phyloP scores from a whole-genome alignment of 2,888 invertebrate genomes.

The Calliphora vomitoria region DNA sequence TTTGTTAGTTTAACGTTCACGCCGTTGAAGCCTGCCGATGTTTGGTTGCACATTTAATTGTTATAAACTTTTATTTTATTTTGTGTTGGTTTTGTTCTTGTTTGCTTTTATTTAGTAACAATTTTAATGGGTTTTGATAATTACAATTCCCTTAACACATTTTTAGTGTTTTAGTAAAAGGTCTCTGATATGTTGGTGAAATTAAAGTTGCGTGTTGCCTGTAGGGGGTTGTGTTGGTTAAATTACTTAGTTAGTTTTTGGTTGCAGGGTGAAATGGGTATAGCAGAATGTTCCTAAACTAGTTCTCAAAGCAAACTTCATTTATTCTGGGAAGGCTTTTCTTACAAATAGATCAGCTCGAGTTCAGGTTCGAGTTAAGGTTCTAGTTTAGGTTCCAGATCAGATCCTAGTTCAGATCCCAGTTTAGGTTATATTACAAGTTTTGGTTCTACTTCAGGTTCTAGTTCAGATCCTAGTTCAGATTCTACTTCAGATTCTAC shows the following conservation, averaged over 20 bases:
- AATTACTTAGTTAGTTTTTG: neutral
- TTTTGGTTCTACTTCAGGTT: too few species aligned
- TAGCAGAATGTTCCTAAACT: too few species aligned
- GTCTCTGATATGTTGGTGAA: neutral
- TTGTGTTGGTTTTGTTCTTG: neutral
- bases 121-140: slow-evolving; percentile 5
- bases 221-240: neutral
- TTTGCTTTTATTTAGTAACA: neutral
- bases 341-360: too few species aligned
- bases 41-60: slow-evolving; percentile 13
- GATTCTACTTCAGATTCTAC: too few species aligned
- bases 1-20: slow-evolving; percentile 49
- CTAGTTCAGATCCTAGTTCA: too few species aligned
- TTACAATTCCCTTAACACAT: neutral
- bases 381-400: too few species aligned
- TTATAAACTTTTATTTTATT: slow-evolving; percentile 32
- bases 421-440: too few species aligned
- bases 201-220: neutral
- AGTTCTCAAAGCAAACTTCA: too few species aligned
- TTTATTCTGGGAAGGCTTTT: too few species aligned
- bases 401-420: too few species aligned
- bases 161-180: neutral
- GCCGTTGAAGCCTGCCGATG: slow-evolving; percentile 11
- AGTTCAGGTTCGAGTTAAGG: too few species aligned
- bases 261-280: neutral